phyloP scores from a whole-genome alignment of 2,113 vertebrate genomes.

The Oncorhynchus masou region DNA sequence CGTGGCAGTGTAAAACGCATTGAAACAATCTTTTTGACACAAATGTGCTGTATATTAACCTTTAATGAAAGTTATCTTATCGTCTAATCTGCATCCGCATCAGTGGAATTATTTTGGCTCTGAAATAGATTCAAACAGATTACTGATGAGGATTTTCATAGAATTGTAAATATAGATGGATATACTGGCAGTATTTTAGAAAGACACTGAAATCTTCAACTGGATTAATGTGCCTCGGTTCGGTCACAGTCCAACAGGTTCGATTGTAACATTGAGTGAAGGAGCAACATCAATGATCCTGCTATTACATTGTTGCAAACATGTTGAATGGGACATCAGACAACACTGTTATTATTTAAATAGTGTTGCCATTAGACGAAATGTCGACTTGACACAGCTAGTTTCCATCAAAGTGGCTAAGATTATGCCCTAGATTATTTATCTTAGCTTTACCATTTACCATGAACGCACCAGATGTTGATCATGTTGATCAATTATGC shows the following conservation, averaged over 20 bases:
- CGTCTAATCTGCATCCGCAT: conserved; percentile 28
- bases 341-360: conserved; percentile 14
- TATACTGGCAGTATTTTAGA: conserved; percentile 59
- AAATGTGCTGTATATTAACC: conserved; percentile 53
- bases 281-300: neutral
- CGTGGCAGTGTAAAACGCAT: conserved; percentile 32
- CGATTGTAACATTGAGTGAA: conserved; percentile 28
- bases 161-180: conserved; percentile 31
- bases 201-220: conserved; percentile 30
- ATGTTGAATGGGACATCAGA: conserved; percentile 6
- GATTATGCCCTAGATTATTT: too few species aligned
- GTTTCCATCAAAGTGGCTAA: neutral
- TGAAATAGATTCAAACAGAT: conserved; percentile 43
- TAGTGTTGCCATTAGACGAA: neutral
- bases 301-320: conserved; percentile 55
- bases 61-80: conserved; percentile 39
- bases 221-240: conserved; percentile 53
- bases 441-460: conserved; percentile 9
- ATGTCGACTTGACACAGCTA: neutral
- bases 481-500: neutral
- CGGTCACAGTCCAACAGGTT: conserved; percentile 56
- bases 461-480: conserved; percentile 1
- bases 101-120: conserved; percentile 33
- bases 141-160: conserved; percentile 34
- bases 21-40: conserved; percentile 5